Conservation (phyloP, 2,113 vertebrate species). For the Nettapus auritus region DNA sequence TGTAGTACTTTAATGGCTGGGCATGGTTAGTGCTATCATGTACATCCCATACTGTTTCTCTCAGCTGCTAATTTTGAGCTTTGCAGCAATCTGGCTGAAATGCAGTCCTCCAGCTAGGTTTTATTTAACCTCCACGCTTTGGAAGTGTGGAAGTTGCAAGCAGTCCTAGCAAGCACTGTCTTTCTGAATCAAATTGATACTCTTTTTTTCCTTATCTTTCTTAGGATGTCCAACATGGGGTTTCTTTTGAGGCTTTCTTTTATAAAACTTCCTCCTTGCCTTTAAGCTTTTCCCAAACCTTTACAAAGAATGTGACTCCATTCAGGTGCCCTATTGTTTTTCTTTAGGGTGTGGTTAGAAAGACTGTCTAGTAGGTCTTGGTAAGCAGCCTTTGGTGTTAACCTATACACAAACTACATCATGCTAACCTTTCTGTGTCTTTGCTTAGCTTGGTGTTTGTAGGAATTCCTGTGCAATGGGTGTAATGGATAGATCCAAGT, state of each 20-base stretch:
- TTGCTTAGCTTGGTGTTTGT: neutral
- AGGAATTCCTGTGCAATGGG: neutral
- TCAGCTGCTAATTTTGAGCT: neutral
- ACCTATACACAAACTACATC: neutral
- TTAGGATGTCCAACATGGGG: accelerated
- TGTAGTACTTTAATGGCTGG: neutral
- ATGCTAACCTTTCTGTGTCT: neutral
- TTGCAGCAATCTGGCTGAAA: neutral
- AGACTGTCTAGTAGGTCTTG: neutral
- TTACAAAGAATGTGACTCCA: neutral
- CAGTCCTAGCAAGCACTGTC: neutral
- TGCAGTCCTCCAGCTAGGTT: neutral
- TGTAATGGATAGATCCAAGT: neutral
- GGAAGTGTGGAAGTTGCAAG: neutral
- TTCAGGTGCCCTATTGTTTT: neutral
- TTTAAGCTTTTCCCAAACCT: neutral
- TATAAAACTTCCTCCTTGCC: neutral
- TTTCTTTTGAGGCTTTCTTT: neutral
- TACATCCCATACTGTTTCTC: neutral
- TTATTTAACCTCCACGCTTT: neutral
- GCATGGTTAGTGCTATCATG: neutral
- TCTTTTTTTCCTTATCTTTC: neutral
- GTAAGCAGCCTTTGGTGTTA: neutral
- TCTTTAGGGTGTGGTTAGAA: neutral
- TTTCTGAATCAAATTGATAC: neutral